Conservation (phyloP, 2,888 invertebrate genomes). For the Odontocolon sp. region DNA sequence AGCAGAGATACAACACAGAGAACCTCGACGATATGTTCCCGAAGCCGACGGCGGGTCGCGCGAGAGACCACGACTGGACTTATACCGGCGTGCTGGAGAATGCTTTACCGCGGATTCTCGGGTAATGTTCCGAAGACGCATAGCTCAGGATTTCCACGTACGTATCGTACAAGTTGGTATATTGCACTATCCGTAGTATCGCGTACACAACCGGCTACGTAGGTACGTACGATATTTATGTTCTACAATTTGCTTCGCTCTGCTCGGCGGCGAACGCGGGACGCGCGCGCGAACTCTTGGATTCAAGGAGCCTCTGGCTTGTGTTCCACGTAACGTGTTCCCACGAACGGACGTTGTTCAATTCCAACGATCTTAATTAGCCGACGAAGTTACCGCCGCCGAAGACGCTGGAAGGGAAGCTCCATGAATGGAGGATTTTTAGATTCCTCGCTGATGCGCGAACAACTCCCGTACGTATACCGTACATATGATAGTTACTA, state of each 20-base stretch:
- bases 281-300: neutral
- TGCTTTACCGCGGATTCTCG: slow-evolving; percentile 59
- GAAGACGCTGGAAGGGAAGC: slow-evolving; percentile 35
- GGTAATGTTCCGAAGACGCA: slow-evolving; percentile 60
- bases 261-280: slow-evolving; percentile 25
- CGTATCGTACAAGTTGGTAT: slow-evolving; percentile 30
- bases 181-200: neutral
- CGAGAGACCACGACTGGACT: neutral
- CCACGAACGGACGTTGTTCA: slow-evolving; percentile 60
- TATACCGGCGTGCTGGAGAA: slow-evolving; percentile 48
- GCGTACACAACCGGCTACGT: neutral
- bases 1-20: slow-evolving; percentile 19
- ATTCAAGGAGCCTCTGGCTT: neutral
- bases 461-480: slow-evolving; percentile 25
- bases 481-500: neutral
- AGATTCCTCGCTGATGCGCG: slow-evolving; percentile 47
- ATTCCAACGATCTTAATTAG: slow-evolving; percentile 66
- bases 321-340: slow-evolving; percentile 60
- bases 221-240: slow-evolving; percentile 60
- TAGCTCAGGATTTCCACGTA: slow-evolving; percentile 60
- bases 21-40: neutral
- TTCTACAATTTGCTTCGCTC: slow-evolving; percentile 63
- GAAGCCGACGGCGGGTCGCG: slow-evolving; percentile 12
- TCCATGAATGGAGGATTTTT: slow-evolving; percentile 62
- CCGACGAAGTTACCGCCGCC: slow-evolving; percentile 50